Evolutionary conservation across 2,888 invertebrate species (phyloP).

Genomic region (Hypomecis atomaria): DNA sequence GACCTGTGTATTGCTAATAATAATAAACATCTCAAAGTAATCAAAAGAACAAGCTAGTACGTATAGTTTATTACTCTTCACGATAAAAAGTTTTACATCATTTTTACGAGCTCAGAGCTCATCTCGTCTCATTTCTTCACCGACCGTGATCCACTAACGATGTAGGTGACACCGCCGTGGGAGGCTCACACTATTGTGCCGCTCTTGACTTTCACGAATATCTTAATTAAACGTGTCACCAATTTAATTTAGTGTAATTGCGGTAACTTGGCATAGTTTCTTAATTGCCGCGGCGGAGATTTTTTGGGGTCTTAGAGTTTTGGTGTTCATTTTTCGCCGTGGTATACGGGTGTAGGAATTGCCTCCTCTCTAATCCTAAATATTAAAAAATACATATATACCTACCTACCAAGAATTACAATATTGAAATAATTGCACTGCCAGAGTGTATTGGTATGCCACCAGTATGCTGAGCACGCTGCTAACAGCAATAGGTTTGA

Average conservation of each 20-base stretch:
- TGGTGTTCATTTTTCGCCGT: background rate
- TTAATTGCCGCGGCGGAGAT: slow-evolving; percentile 21
- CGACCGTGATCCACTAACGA: slow-evolving; percentile 69
- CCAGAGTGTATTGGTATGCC: too few relatives aligned
- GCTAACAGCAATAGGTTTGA: too few relatives aligned
- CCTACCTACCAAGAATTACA: too few relatives aligned
- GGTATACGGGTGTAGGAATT: background rate
- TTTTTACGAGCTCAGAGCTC: slow-evolving; percentile 14
- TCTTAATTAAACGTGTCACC: slow-evolving; percentile 76
- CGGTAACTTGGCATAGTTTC: slow-evolving; percentile 51
- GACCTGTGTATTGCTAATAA: too few relatives aligned
- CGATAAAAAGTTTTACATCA: slow-evolving; percentile 1
- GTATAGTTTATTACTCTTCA: too few relatives aligned
- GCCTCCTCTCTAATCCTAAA: too few relatives aligned
- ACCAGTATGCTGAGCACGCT: too few relatives aligned
- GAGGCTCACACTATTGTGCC: slow-evolving; percentile 71
- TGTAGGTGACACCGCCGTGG: slow-evolving; percentile 76
- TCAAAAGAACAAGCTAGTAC: too few relatives aligned
- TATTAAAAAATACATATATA: too few relatives aligned
- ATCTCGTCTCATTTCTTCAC: slow-evolving; percentile 33
- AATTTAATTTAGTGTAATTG: slow-evolving; percentile 77
- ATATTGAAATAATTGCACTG: too few relatives aligned
- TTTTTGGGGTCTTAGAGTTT: slow-evolving; percentile 5
- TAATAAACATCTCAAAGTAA: too few relatives aligned
- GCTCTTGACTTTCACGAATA: slow-evolving; percentile 74